These are phyloP conservation scores for Oceanodroma tethys DNA, from an alignment of 2,113 vertebrate species.

Conservation along the genomic window DNA sequence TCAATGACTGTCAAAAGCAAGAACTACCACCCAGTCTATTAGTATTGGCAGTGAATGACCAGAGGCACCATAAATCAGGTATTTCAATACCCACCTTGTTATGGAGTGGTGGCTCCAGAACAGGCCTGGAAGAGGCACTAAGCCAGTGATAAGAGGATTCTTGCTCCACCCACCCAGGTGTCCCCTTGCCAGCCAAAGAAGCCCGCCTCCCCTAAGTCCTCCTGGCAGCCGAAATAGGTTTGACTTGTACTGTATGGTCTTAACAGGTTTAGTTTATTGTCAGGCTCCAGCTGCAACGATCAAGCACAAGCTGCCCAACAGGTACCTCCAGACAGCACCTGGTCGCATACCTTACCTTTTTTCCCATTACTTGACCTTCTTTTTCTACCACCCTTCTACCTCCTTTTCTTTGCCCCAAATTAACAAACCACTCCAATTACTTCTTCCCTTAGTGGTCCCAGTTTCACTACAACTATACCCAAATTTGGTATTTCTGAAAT, in stretches of 20 bases:
- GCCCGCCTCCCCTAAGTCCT: background rate
- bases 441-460: background rate
- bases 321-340: accelerated
- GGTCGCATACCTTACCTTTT: background rate
- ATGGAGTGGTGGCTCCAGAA: background rate
- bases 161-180: background rate
- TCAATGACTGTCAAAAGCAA: background rate
- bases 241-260: background rate
- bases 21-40: background rate
- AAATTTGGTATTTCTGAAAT: background rate
- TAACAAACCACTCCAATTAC: background rate
- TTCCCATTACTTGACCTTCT: background rate
- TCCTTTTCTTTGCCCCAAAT: background rate
- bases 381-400: background rate
- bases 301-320: background rate
- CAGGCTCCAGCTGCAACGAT: background rate
- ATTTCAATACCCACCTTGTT: background rate
- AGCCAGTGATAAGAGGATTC: background rate
- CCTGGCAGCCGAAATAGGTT: background rate
- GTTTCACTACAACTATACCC: background rate
- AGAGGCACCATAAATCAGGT: background rate
- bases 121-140: background rate
- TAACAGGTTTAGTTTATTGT: background rate
- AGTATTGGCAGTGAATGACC: background rate
- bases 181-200: background rate